A percentile compares a stretch with the other conserved stretches of the same genome.
phyloP scores from a whole-genome alignment of 2,113 vertebrate species.

The Ariopsis seemanni region DNA sequence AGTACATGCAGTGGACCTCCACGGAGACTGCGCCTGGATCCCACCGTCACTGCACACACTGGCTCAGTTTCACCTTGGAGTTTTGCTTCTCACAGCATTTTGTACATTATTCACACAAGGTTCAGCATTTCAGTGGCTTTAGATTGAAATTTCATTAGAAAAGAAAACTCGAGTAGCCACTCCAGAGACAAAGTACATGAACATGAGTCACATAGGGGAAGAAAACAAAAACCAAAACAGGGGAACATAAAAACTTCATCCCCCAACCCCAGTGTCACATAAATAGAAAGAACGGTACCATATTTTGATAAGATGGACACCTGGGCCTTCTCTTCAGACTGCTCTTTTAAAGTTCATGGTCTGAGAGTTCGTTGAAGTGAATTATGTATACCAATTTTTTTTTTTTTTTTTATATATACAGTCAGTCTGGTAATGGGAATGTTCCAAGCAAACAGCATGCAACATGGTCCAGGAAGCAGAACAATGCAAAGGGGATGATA shows the following conservation, averaged over 20 bases:
- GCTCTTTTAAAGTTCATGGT: slow-evolving; percentile 9
- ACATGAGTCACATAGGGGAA: slow-evolving; percentile 57
- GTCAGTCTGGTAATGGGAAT: slow-evolving; percentile 36
- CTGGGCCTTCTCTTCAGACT: slow-evolving; percentile 29
- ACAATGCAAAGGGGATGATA: not conserved
- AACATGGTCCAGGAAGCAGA: slow-evolving; percentile 36
- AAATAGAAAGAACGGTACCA: slow-evolving; percentile 63
- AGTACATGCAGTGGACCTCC: slow-evolving; percentile 64
- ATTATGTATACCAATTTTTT: not conserved
- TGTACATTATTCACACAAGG: slow-evolving; percentile 79
- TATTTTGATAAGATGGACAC: slow-evolving; percentile 30
- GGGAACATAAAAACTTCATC: not conserved
- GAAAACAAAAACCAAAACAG: slow-evolving; percentile 33
- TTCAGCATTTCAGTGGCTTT: slow-evolving; percentile 73
- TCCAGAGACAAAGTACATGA: slow-evolving; percentile 70
- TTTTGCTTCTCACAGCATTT: slow-evolving; percentile 62
- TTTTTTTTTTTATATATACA: not conserved
- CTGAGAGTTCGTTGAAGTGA: slow-evolving; percentile 15
- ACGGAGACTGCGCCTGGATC: slow-evolving; percentile 49
- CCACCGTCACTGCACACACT: slow-evolving; percentile 61
- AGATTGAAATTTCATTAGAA: slow-evolving; percentile 62
- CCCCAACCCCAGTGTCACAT: slow-evolving; percentile 37
- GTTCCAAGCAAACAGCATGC: slow-evolving; percentile 32
- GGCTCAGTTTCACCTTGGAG: slow-evolving; percentile 68
- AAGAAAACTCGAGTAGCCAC: slow-evolving; percentile 53